Percentiles rank a stretch among this genome's conserved stretches.
These are phyloP conservation scores for Nycticryphes semicollaris DNA, from an alignment of 2,113 vertebrate species.

Conservation along the genomic window DNA sequence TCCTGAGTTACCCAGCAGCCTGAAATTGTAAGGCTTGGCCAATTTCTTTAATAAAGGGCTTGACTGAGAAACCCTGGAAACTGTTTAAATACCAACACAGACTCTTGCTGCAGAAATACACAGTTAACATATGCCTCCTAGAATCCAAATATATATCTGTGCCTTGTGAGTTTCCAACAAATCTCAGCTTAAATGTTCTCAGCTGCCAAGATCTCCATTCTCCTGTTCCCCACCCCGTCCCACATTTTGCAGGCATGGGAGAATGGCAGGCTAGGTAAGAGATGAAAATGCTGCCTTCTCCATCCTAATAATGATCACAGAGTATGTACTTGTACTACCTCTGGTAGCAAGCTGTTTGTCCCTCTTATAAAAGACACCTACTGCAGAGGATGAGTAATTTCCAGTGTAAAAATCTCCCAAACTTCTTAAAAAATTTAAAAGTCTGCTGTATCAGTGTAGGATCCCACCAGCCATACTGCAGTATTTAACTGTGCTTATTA, in stretches of 20 bases:
- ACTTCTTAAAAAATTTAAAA: neutral
- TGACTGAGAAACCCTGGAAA: neutral
- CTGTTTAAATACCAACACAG: neutral
- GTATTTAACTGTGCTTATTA: neutral
- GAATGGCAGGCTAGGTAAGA: neutral
- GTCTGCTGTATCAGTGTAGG: neutral
- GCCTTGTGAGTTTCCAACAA: neutral
- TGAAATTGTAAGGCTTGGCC: neutral
- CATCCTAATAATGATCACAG: neutral
- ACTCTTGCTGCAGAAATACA: neutral
- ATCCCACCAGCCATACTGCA: neutral
- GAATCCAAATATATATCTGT: neutral
- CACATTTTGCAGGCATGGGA: neutral
- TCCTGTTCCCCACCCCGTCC: neutral
- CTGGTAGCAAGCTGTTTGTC: neutral
- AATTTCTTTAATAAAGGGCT: neutral
- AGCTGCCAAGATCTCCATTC: slow-evolving; percentile 1
- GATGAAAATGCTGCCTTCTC: neutral
- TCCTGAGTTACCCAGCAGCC: neutral
- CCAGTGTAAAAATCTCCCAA: neutral
- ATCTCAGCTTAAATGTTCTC: neutral
- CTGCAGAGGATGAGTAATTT: neutral
- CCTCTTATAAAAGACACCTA: neutral
- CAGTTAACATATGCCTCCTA: neutral
- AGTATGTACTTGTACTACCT: neutral